These are phyloP conservation scores for Dromius quadrimaculatus DNA, from an alignment of 2,888 invertebrate genomes.

Conservation along the genomic window DNA sequence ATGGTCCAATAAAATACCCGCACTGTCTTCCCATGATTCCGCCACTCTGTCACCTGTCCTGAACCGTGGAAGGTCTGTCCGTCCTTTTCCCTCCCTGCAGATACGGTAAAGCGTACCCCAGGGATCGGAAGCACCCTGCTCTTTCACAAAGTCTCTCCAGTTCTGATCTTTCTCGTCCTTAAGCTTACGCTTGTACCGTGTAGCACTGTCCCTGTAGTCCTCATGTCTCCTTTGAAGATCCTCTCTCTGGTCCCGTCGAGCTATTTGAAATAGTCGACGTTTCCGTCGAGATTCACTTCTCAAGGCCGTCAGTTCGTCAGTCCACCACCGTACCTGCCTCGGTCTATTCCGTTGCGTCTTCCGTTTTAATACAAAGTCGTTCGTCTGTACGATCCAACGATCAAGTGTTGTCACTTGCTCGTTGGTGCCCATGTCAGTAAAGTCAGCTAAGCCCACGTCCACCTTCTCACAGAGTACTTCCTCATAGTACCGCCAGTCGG, in stretches of 20 bases:
- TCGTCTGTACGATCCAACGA: no score
- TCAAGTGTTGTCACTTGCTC: no score
- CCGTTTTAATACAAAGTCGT: no score
- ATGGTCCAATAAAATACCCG: conserved; percentile 17
- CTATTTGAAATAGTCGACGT: no score
- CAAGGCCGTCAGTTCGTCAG: no score
- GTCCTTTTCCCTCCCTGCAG: background rate
- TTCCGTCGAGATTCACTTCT: no score
- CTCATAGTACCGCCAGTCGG: no score
- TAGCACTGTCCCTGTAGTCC: background rate
- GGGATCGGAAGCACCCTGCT: background rate
- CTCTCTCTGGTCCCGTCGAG: background rate
- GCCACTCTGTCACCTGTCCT: conserved; percentile 10
- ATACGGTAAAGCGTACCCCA: background rate
- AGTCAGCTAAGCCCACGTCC: no score
- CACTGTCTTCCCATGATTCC: conserved; percentile 30
- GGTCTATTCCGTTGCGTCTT: no score
- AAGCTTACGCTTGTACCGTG: background rate
- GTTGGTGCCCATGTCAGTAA: no score
- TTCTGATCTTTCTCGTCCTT: background rate
- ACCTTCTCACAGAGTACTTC: no score
- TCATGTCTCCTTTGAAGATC: background rate
- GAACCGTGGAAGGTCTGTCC: background rate
- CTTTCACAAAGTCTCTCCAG: background rate
- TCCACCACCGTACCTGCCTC: no score